phyloP scores from a whole-genome alignment of 2,888 invertebrate genomes.

The Lasioglossum lativentre region DNA sequence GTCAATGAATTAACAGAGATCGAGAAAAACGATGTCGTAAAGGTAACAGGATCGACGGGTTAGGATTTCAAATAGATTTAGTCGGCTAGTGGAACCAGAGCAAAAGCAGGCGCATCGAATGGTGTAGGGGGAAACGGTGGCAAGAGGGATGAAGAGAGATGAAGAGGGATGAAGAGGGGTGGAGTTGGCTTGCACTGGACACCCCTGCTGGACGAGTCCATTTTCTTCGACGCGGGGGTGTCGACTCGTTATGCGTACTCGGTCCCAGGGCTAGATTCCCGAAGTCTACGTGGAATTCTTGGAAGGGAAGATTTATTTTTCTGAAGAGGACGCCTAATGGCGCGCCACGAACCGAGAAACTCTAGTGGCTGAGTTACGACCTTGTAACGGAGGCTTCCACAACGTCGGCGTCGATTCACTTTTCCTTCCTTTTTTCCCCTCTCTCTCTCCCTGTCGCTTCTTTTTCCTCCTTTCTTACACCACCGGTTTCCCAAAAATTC shows the following conservation, averaged over 20 bases:
- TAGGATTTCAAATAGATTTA: conserved; percentile 21
- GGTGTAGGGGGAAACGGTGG: background rate
- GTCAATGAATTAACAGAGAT: background rate
- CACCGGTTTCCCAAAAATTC: conserved; percentile 36
- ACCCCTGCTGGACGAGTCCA: conserved; percentile 72
- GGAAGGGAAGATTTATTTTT: conserved; percentile 83
- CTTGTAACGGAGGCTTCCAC: conserved; percentile 79
- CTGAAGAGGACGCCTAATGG: conserved; percentile 81
- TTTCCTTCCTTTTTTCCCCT: conserved; percentile 23
- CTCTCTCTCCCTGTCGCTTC: conserved; percentile 1
- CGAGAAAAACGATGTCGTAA: background rate
- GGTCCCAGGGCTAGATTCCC: conserved; percentile 49
- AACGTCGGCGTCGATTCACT: conserved; percentile 73
- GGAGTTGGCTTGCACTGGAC: conserved; percentile 54
- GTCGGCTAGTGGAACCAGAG: conserved; percentile 8
- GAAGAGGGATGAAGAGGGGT: conserved; percentile 27
- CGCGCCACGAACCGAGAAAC: conserved; percentile 77
- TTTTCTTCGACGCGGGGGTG: conserved; percentile 69
- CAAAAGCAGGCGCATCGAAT: background rate
- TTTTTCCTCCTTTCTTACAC: background rate
- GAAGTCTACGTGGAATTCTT: conserved; percentile 72
- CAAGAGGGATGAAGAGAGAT: conserved; percentile 12
- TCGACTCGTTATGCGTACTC: conserved; percentile 62
- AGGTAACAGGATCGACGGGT: conserved; percentile 29
- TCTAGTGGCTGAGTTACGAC: conserved; percentile 81